These are phyloP conservation scores for Acanthisitta chloris DNA, from an alignment of 2,113 vertebrate species.

Conservation along the genomic window DNA sequence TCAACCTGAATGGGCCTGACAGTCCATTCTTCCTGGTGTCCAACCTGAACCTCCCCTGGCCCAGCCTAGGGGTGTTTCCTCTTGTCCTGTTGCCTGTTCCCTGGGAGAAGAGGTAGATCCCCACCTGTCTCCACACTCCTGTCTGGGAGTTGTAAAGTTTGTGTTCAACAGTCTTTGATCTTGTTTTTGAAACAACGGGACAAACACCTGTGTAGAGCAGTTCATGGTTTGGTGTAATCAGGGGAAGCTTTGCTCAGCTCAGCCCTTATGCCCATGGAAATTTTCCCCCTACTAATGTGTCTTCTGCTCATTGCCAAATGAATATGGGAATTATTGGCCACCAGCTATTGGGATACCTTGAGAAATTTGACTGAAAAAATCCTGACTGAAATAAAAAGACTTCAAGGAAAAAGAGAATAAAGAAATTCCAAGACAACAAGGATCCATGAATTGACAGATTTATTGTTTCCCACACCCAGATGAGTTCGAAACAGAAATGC, in stretches of 20 bases:
- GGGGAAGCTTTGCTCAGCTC: neutral
- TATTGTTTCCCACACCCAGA: conserved; percentile 33
- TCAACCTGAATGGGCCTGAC: too few species aligned
- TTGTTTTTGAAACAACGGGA: neutral
- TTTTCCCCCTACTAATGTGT: too few species aligned
- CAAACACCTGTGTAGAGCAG: neutral
- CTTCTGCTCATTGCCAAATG: neutral
- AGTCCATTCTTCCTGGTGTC: neutral
- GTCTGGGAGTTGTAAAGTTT: neutral
- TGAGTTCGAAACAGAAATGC: neutral
- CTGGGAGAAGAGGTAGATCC: neutral
- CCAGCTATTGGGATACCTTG: accelerated
- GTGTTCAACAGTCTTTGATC: neutral
- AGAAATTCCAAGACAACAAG: neutral
- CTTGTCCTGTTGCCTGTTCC: neutral
- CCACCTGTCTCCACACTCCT: neutral
- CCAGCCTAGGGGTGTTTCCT: neutral
- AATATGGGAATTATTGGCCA: accelerated
- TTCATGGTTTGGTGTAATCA: neutral
- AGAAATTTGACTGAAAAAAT: neutral
- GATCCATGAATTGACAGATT: neutral
- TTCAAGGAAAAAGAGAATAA: neutral
- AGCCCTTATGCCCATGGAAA: neutral
- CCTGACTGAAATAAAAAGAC: neutral
- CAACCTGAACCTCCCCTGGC: neutral